These are phyloP conservation scores for Caenorhabditis latens DNA, from an alignment of 1,140 invertebrate genomes.

Conservation along the genomic window DNA sequence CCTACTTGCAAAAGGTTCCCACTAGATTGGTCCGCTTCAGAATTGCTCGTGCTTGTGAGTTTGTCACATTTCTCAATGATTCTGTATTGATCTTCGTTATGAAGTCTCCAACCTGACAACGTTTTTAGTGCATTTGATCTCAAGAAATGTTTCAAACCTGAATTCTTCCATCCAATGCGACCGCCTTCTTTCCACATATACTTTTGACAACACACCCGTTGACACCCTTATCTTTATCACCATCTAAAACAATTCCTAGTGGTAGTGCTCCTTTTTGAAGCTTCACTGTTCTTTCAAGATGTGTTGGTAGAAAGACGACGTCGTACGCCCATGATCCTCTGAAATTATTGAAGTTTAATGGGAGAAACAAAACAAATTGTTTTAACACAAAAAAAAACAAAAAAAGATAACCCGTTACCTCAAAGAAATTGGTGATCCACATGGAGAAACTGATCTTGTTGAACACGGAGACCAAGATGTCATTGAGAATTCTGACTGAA, in stretches of 20 bases:
- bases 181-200: conserved; percentile 80
- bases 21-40: conserved; percentile 82
- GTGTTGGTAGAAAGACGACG: conserved; percentile 80
- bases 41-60: conserved; percentile 82
- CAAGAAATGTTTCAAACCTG: conserved; percentile 73
- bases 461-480: conserved; percentile 74
- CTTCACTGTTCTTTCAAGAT: conserved; percentile 81
- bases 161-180: conserved; percentile 81
- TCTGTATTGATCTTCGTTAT: conserved; percentile 82
- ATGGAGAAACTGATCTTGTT: conserved; percentile 73
- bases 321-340: conserved; percentile 77
- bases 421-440: conserved; percentile 68
- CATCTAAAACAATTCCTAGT: conserved; percentile 79
- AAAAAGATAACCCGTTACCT: background rate
- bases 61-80: conserved; percentile 81
- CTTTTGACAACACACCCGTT: conserved; percentile 83
- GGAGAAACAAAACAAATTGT: background rate
- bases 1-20: conserved; percentile 80
- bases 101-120: conserved; percentile 78
- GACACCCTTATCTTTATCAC: conserved; percentile 81
- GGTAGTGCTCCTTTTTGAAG: conserved; percentile 81
- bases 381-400: background rate
- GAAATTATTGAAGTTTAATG: conserved; percentile 15
- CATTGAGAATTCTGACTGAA: conserved; percentile 73
- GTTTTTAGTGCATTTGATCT: background rate